Percentiles rank a stretch among this genome's conserved stretches.
These are phyloP conservation scores for Leptinotarsa juncta DNA, from an alignment of 2,888 invertebrate species.

Conservation along the genomic window DNA sequence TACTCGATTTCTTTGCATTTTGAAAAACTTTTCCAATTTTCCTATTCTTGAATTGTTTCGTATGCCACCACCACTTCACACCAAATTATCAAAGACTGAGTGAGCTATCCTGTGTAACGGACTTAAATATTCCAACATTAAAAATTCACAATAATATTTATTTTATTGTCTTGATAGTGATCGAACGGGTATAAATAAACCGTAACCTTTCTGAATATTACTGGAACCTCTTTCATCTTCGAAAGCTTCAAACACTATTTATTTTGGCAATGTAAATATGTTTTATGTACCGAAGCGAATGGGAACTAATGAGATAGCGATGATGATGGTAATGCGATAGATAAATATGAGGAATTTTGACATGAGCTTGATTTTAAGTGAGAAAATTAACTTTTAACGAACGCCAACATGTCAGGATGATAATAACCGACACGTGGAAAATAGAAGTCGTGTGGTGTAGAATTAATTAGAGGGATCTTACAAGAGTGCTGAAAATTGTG, in stretches of 20 bases:
- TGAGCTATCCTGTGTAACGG: neutral
- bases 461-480: neutral
- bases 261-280: conserved; percentile 16
- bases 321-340: conserved; percentile 1
- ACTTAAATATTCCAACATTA: neutral
- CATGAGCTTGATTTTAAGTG: neutral
- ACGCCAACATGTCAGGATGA: neutral
- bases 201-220: neutral
- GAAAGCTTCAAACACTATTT: neutral
- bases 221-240: conserved; percentile 9
- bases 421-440: neutral
- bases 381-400: neutral
- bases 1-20: too few relatives aligned
- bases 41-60: too few relatives aligned
- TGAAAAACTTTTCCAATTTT: too few relatives aligned
- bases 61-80: too few relatives aligned
- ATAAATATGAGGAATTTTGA: neutral
- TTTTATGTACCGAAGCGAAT: neutral
- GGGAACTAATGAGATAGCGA: neutral
- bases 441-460: too few relatives aligned
- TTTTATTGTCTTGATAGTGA: neutral
- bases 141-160: conserved; percentile 3
- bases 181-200: conserved; percentile 13
- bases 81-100: too few relatives aligned
- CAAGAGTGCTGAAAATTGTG: neutral